A percentile compares a stretch with the other conserved stretches of the same genome.
These are phyloP conservation scores for Furcula furcula DNA, from an alignment of 2,888 invertebrate genomes.

Conservation along the genomic window DNA sequence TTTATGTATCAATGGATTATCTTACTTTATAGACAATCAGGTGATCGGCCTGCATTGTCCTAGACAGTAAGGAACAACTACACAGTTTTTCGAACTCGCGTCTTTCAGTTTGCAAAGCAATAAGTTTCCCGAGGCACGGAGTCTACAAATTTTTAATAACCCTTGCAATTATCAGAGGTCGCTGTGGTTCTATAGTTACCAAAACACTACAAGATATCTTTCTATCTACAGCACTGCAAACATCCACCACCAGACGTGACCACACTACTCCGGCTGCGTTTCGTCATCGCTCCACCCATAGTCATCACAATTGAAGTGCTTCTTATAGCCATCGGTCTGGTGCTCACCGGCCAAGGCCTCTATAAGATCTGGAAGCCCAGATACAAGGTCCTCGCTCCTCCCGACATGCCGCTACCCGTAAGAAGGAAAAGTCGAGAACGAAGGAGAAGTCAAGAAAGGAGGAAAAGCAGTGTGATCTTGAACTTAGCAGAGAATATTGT, in stretches of 20 bases:
- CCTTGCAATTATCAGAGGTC: no score
- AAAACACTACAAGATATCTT: no score
- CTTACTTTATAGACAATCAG: no score
- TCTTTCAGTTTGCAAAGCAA: no score
- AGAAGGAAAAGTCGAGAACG: conserved; percentile 36
- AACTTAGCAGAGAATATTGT: conserved; percentile 49
- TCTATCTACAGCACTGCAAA: conserved; percentile 52
- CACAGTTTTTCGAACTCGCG: no score
- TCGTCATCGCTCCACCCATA: conserved; percentile 75
- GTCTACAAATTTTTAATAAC: no score
- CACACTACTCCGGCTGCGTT: conserved; percentile 66
- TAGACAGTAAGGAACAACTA: no score
- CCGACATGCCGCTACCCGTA: conserved; percentile 22
- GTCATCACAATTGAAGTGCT: conserved; percentile 68
- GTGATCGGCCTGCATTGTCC: no score
- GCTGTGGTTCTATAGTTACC: no score
- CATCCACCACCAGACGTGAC: conserved; percentile 64
- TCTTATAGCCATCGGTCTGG: conserved; percentile 66
- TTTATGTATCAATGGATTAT: no score
- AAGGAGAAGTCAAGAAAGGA: conserved; percentile 38
- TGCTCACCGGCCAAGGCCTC: conserved; percentile 62
- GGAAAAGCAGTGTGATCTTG: conserved; percentile 45
- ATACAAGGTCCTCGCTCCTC: conserved; percentile 46
- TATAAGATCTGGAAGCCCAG: conserved; percentile 55
- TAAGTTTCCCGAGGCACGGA: no score